Conservation (phyloP, 2,888 invertebrate species). For the Digitonthophagus gazella region DNA sequence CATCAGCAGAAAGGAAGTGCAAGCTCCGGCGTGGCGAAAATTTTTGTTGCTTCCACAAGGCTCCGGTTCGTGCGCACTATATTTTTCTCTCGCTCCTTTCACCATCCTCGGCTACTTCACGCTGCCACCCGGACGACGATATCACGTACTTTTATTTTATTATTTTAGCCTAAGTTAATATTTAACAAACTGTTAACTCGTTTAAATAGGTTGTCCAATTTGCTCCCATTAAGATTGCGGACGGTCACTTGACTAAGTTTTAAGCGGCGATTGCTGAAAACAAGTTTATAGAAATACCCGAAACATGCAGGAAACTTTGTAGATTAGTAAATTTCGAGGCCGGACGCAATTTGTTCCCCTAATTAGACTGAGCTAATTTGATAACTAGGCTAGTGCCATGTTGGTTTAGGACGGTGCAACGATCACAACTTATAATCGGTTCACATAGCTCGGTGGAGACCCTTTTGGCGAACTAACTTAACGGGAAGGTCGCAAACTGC, state of each 20-base stretch:
- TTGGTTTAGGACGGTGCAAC: slow-evolving; percentile 42
- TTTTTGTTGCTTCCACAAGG: not conserved
- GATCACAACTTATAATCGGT: slow-evolving; percentile 36
- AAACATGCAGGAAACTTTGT: slow-evolving; percentile 36
- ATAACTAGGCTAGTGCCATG: slow-evolving; percentile 43
- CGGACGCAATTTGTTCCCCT: slow-evolving; percentile 45
- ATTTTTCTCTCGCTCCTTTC: not conserved
- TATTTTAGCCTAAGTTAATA: not conserved
- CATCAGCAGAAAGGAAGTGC: not conserved
- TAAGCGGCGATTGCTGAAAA: too few species aligned
- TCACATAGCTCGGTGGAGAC: slow-evolving; percentile 18
- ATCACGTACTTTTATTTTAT: not conserved
- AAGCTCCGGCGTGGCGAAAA: not conserved
- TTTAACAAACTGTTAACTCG: too few species aligned
- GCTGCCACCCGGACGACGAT: not conserved
- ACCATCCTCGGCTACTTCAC: not conserved
- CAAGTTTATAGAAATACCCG: not conserved
- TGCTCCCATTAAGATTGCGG: too few species aligned
- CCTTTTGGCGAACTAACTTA: not conserved
- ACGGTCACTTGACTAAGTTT: too few species aligned
- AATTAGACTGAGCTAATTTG: slow-evolving; percentile 46
- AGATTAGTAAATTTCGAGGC: slow-evolving; percentile 43
- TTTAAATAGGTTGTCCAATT: too few species aligned
- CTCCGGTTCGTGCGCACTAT: not conserved
- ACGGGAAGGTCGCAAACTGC: not conserved